Evolutionary conservation across 2,888 invertebrate genomes (phyloP), one percentile per base, ranked within the genome.

Genomic region (Dynastes maya): DNA sequence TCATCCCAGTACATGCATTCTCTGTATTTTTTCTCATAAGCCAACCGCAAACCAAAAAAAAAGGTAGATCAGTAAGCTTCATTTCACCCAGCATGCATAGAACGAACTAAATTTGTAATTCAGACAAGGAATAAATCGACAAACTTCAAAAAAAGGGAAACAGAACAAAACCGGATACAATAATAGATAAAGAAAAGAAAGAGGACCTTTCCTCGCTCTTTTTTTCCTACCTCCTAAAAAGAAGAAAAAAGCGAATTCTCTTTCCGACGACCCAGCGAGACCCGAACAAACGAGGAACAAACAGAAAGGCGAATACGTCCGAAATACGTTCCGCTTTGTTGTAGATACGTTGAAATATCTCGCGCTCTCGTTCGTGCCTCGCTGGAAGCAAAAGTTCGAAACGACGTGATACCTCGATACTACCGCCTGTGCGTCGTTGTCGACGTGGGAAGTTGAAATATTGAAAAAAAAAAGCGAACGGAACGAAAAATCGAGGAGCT

Each of bases 401-500:
- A 45, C 58, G 22, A 58, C 5, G 22, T 22, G 16, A 16, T 40
- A 40, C 40, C 5, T 9, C 40, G 8, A 40, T 45, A 45, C 11
- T 8, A n/a, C 65, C 37, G 32, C 11, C 65, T 65, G 16, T 37
- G 65, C n/a, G 16, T n/a, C 40, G 29, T 13, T 16, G 63, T 64
- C 32, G 68, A 68, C 51, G 68, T 68, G 68, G 68, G 8, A 51
- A 68, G 40, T 49, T 68, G 68, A 68, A 68, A 68, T 68, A 51
- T 68, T 68, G 68, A 68, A 68, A 68, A 68, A 68, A 68, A 22
- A 51, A 40, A 49, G 13, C 16, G 37, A 2, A 32, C 37, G 16
- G n/a, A 8, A 27, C 16, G 22, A 55, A 45, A 45, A 45, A 45
- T 45, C 45, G 45, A 45, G 11, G 6, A 45, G 11, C 8, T 45